A percentile compares a stretch with the other conserved stretches of the same genome.
phyloP scores from a whole-genome alignment of 2,797 vertebrate species.

The Tragopan temminckii region DNA sequence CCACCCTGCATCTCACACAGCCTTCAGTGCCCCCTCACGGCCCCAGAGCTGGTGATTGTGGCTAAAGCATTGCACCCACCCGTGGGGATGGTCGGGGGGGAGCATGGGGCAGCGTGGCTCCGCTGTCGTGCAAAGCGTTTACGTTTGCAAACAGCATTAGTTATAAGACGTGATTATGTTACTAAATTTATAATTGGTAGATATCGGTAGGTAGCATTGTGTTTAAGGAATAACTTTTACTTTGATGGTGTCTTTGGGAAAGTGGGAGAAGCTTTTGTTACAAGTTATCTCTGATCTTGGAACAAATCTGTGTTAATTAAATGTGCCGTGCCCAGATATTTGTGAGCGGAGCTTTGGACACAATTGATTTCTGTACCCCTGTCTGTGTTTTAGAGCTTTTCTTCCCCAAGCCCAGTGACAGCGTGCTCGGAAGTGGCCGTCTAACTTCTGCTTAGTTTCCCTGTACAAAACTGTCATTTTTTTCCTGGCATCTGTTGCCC shows the following conservation, averaged over 20 bases:
- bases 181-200: constrained; percentile 41
- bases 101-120: neutral
- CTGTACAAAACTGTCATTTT: neutral
- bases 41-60: too few species aligned
- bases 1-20: too few species aligned
- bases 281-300: constrained; percentile 40
- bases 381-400: neutral
- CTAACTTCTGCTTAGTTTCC: neutral
- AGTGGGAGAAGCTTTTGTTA: constrained; percentile 27
- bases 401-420: neutral
- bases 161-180: neutral
- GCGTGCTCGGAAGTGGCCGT: neutral
- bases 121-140: accelerated
- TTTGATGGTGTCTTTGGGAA: constrained; percentile 22
- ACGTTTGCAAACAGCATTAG: neutral
- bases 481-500: constrained; percentile 36
- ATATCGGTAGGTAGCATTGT: neutral
- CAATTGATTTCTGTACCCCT: constrained; percentile 26
- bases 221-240: constrained; percentile 42
- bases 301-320: constrained; percentile 47
- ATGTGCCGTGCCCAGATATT: neutral
- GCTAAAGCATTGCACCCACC: too few species aligned
- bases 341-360: constrained; percentile 6
- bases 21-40: too few species aligned
- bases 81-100: neutral